Evolutionary conservation across 2,888 invertebrate genomes (phyloP), one percentile per base, ranked within the genome.

Genomic region (Drosophila cracens): DNA sequence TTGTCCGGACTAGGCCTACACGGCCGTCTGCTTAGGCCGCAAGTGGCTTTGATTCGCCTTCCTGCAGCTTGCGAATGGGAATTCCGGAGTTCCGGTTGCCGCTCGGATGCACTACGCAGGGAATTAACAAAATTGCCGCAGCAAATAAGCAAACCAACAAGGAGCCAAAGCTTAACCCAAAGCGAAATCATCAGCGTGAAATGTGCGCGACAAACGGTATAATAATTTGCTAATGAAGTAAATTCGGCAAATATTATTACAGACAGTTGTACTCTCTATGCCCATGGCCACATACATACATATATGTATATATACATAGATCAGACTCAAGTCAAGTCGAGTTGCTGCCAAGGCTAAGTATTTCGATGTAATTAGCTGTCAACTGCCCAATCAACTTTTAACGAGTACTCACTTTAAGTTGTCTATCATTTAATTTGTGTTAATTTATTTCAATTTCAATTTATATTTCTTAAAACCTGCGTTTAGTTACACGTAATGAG

Each of bases 91-190:
- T 60, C 65, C 61, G 51, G 52, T 34, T 66, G 60, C 60, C 61
- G 51, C 65, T 34, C 34, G 36, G 21, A 18, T 56, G 56, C 61
- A 40, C 46, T 13, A 21, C 21, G 57, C 27, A 57, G 34, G 29
- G 62, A 62, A 68, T 69, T 64, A 69, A 38, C 36, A 34, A 68
- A 68, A 63, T 68, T 68, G 62, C 43, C 33, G 46, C 46, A 54
- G 46, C 53, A 67, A 67, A 67, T 62, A 61, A 67, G 40, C 59
- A 56, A 40, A 18, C 18, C 40, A 40, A 16, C n/a, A 5, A 56
- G 56, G 38, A 49, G 11, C n/a, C 18, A 54, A 38, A 36, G 11
- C 36, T 25, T 25, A 54, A 29, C n/a, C 40, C 16, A 57, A 43
- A 57, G 38, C 56, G 6, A 29, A 57, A 43, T 27, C 46, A 46